Conservation (phyloP, 2,797 vertebrate genomes). For the Sebastes minor region DNA sequence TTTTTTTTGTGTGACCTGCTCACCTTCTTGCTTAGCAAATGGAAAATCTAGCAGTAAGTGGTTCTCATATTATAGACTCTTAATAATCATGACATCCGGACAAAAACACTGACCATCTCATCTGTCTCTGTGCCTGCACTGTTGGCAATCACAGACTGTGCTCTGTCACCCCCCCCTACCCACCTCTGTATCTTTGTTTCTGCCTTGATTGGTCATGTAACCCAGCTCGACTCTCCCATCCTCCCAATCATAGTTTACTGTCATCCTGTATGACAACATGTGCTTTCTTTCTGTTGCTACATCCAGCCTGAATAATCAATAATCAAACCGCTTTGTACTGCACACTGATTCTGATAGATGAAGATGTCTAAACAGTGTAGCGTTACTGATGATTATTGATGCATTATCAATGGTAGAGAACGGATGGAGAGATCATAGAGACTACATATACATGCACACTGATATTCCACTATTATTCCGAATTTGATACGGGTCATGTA, state of each 20-base stretch:
- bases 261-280: not conserved
- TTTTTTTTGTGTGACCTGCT: constrained; percentile 88
- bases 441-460: not conserved
- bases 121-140: constrained; percentile 75
- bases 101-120: constrained; percentile 82
- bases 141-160: constrained; percentile 32
- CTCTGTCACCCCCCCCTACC: not conserved
- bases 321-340: constrained; percentile 15
- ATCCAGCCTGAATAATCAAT: constrained; percentile 24
- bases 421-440: not conserved
- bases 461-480: too few species aligned
- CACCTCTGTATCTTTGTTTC: constrained; percentile 32
- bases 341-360: constrained; percentile 31
- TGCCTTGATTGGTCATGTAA: constrained; percentile 52
- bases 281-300: constrained; percentile 24
- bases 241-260: constrained; percentile 33
- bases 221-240: constrained; percentile 26
- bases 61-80: constrained; percentile 92
- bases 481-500: too few species aligned
- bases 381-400: constrained; percentile 24
- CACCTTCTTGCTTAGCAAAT: constrained; percentile 99
- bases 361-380: constrained; percentile 7
- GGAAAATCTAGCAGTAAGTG: constrained; percentile 99
- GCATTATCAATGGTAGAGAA: constrained; percentile 13
- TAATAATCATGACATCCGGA: constrained; percentile 80